Conservation (phyloP, 2,888 invertebrate species). For the Eulithis testata region DNA sequence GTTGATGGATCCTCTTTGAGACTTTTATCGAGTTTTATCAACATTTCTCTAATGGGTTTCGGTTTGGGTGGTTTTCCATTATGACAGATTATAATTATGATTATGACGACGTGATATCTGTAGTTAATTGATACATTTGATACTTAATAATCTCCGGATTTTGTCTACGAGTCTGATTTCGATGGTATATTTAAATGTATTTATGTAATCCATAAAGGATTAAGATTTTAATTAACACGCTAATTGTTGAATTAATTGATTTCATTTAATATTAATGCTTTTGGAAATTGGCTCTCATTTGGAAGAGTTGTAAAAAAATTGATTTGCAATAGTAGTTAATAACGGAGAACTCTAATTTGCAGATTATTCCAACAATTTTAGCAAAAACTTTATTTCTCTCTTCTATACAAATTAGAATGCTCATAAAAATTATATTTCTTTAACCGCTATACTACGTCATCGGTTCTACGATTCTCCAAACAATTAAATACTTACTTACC, state of each 20-base stretch:
- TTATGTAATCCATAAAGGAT: constrained; percentile 32
- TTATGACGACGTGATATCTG: constrained; percentile 52
- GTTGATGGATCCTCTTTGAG: constrained; percentile 46
- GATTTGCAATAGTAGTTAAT: not conserved
- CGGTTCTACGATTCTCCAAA: no score
- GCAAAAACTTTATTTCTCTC: no score
- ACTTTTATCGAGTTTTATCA: constrained; percentile 45
- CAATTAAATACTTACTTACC: no score
- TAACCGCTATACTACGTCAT: no score
- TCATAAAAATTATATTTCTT: no score
- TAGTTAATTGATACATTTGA: constrained; percentile 64
- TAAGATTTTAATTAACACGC: constrained; percentile 26
- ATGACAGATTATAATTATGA: constrained; percentile 50
- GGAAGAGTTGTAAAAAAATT: not conserved
- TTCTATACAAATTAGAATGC: no score
- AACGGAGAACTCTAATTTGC: no score
- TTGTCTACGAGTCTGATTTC: constrained; percentile 33
- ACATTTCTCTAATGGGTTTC: constrained; percentile 54
- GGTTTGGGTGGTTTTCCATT: constrained; percentile 58
- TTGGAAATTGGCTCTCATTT: not conserved
- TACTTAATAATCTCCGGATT: constrained; percentile 51
- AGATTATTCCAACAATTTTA: no score
- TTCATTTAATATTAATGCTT: constrained; percentile 5
- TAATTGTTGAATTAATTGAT: constrained; percentile 30
- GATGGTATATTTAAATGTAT: constrained; percentile 20